Base-by-base conservation (phyloP, 2,113 vertebrate genomes). In the Cottus gobio region DNA sequence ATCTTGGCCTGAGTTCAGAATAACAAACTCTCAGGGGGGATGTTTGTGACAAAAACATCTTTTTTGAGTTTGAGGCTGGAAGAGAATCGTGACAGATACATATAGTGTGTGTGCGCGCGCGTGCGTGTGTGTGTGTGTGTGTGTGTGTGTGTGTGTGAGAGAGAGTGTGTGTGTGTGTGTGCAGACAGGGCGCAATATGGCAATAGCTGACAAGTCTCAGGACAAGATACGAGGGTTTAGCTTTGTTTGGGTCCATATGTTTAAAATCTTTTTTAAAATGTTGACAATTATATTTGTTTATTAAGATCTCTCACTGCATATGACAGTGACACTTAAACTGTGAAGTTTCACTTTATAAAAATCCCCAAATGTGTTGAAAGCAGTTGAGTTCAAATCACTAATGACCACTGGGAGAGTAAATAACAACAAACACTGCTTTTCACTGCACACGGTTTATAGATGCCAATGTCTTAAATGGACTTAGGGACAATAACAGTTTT, bases 21-120 rank as follows among this genome's bases (percentile, higher is more conserved):
- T 44, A 4, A 30, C 6, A 50, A 66, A 52, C 15, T 72, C 68
- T 39, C 37, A 18, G 16, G 3, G 31, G 57, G 71, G 34, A 34
- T 34, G 34, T 34, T 34, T 62, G 71, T 58, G 12, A 67, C 39
- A 28, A 71, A 70, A 87, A 34, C 34, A 46, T 73, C 73, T n/a
- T n/a, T n/a, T n/a, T n/a, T 75, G 39, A 57, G 24, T 61, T 8
- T 46, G 36, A 64, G 15, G 36, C 48, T 22, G 22, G 11, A 10
- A 71, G 16, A 28, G 44, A 69, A 69, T 2, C 65, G 22, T 24
- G n/a, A 63, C 57, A 1, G 42, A 75, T 24, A 36, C 36, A n/a
- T 13, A 18, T 18, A 2, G 10, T 50, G 56, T 37, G 15, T 54
- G 8, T 56, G 28, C 50, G 39, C 15, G 39, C 15, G 39, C 15